Percentiles rank a stretch among this genome's conserved stretches.
Evolutionary conservation across 2,797 vertebrate species (phyloP).

Genomic region (Xyrichtys novacula): DNA sequence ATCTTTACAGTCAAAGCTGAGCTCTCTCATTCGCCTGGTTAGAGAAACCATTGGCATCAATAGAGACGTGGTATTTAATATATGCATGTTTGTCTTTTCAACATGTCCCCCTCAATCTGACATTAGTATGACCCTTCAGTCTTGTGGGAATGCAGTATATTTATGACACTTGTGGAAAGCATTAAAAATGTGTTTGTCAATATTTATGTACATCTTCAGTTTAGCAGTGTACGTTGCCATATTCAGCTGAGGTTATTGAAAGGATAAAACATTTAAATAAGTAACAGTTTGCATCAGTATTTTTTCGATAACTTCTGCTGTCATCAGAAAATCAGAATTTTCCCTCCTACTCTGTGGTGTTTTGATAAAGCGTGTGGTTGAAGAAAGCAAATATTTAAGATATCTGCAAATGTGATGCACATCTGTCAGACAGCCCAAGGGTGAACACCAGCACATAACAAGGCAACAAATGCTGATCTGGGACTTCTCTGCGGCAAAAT

Average conservation of each 20-base stretch:
- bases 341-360: constrained; percentile 67
- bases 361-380: constrained; percentile 80
- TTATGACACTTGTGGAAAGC: constrained; percentile 41
- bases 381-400: constrained; percentile 86
- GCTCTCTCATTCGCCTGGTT: background rate
- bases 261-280: constrained; percentile 48
- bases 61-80: constrained; percentile 11
- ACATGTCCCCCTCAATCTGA: constrained; percentile 17
- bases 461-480: constrained; percentile 95
- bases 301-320: constrained; percentile 56
- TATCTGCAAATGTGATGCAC: constrained; percentile 86
- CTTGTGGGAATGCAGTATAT: constrained; percentile 26
- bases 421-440: constrained; percentile 87
- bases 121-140: constrained; percentile 23
- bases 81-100: constrained; percentile 14
- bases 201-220: constrained; percentile 43
- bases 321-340: constrained; percentile 74
- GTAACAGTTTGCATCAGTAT: constrained; percentile 50
- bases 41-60: constrained; percentile 8
- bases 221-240: constrained; percentile 17
- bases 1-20: background rate
- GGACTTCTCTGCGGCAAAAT: constrained; percentile 94
- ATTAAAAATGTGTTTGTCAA: constrained; percentile 44
- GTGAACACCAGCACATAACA: constrained; percentile 85
- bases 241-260: constrained; percentile 39